Evolutionary conservation across 2,888 invertebrate genomes (phyloP).

Genomic region (Exocentrus adspersus): DNA sequence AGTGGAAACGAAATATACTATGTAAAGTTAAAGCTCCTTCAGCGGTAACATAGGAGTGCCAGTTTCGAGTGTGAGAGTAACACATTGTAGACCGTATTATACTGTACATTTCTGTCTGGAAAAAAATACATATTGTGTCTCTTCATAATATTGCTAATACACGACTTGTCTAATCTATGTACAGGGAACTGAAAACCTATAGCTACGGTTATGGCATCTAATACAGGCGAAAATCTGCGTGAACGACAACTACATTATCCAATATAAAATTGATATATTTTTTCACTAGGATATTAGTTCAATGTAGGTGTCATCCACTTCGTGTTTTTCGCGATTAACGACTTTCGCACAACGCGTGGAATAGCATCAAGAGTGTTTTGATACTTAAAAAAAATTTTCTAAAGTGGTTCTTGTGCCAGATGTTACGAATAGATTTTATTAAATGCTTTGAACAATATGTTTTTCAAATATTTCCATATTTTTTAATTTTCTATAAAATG

Average conservation of each 20-base stretch:
- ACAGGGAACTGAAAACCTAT: slow-evolving; percentile 45
- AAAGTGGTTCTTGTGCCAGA: too few species aligned
- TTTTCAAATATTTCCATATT: too few species aligned
- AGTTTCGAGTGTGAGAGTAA: neutral
- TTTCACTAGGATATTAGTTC: too few species aligned
- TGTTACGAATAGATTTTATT: too few species aligned
- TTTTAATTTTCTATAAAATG: too few species aligned
- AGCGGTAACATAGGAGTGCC: slow-evolving; percentile 34
- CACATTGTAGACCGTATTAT: slow-evolving; percentile 15
- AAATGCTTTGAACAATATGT: too few species aligned
- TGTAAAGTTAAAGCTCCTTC: slow-evolving; percentile 49
- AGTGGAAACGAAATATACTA: slow-evolving; percentile 9
- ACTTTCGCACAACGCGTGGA: too few species aligned
- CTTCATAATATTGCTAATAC: slow-evolving; percentile 66
- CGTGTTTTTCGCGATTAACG: too few species aligned
- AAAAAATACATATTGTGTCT: slow-evolving; percentile 29
- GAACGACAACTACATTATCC: neutral
- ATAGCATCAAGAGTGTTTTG: too few species aligned
- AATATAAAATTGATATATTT: too few species aligned
- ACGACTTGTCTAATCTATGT: slow-evolving; percentile 62
- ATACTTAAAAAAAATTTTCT: too few species aligned
- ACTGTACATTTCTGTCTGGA: slow-evolving; percentile 24
- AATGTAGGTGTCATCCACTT: too few species aligned
- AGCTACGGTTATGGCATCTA: neutral
- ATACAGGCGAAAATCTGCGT: neutral